phyloP scores from a whole-genome alignment of 2,888 invertebrate species.

The Eustalomyia histrio region DNA sequence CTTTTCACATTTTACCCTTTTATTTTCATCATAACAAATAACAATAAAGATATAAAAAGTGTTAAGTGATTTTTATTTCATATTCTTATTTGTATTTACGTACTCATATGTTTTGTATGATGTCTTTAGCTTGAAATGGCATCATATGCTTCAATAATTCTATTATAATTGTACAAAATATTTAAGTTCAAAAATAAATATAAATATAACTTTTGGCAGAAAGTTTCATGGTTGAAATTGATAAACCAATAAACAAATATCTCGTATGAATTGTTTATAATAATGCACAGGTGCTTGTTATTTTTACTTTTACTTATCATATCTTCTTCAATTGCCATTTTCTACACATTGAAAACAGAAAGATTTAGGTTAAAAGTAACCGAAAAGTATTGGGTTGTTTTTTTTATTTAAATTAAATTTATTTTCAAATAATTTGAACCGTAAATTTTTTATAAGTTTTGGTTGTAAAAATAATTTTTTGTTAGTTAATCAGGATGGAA shows the following conservation, averaged over 20 bases:
- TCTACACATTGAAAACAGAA: no score
- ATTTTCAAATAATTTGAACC: no score
- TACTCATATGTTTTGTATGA: not conserved
- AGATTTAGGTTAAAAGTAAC: no score
- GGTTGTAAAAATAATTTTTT: no score
- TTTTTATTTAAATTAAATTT: no score
- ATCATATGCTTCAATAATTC: slow-evolving; percentile 28
- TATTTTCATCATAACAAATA: not conserved
- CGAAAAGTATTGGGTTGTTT: no score
- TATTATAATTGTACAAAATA: slow-evolving; percentile 12
- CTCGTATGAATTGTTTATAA: no score
- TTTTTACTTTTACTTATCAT: no score
- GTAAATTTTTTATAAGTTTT: no score
- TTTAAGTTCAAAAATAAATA: not conserved
- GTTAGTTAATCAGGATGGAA: no score
- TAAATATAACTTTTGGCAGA: not conserved
- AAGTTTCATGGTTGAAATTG: not conserved
- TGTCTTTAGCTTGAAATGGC: not conserved
- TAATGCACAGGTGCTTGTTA: no score
- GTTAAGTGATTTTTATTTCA: slow-evolving; percentile 13
- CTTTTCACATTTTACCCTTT: slow-evolving; percentile 8
- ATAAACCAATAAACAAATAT: not conserved
- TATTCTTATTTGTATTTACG: not conserved
- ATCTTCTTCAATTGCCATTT: no score
- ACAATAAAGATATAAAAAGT: not conserved